Conservation (phyloP, 2,888 invertebrate species). For the Miltochrista miniata region DNA sequence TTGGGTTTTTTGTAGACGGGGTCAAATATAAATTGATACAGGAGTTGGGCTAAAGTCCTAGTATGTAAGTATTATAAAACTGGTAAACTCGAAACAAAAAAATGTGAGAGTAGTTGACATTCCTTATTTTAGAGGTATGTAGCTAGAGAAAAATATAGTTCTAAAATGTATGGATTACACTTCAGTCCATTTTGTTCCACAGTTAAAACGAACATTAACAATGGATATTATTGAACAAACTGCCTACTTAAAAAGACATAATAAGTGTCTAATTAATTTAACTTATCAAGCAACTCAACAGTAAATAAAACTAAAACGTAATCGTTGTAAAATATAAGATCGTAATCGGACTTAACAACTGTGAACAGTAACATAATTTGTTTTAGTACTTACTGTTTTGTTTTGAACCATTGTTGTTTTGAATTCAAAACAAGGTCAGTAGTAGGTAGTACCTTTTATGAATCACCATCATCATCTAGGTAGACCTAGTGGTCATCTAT, state of each 20-base stretch:
- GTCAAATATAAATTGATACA: too few relatives aligned
- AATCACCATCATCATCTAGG: too few relatives aligned
- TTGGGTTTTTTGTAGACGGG: too few relatives aligned
- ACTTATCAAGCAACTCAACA: constrained; percentile 42
- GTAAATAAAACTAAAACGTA: constrained; percentile 52
- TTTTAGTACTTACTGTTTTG: constrained; percentile 41
- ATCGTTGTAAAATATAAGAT: constrained; percentile 53
- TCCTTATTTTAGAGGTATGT: too few relatives aligned
- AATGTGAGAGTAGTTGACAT: too few relatives aligned
- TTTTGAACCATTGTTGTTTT: constrained; percentile 60
- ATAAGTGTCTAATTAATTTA: constrained; percentile 29
- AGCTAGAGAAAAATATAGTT: too few relatives aligned
- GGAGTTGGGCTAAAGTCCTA: too few relatives aligned
- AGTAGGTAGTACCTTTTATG: neutral
- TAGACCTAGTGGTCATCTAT: too few relatives aligned
- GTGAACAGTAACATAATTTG: constrained; percentile 45
- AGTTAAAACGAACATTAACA: constrained; percentile 24
- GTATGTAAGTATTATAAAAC: too few relatives aligned
- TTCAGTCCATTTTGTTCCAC: neutral
- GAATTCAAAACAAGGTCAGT: constrained; percentile 47
- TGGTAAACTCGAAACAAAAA: too few relatives aligned
- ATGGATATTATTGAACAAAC: too few relatives aligned
- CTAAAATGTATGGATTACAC: neutral
- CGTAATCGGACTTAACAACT: constrained; percentile 55
- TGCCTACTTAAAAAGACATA: neutral